Evolutionary conservation across 92 coral and sea anemone genomes (phyloP), one percentile per base, ranked within the genome.

Genomic region (Palythoa grandiflora): DNA sequence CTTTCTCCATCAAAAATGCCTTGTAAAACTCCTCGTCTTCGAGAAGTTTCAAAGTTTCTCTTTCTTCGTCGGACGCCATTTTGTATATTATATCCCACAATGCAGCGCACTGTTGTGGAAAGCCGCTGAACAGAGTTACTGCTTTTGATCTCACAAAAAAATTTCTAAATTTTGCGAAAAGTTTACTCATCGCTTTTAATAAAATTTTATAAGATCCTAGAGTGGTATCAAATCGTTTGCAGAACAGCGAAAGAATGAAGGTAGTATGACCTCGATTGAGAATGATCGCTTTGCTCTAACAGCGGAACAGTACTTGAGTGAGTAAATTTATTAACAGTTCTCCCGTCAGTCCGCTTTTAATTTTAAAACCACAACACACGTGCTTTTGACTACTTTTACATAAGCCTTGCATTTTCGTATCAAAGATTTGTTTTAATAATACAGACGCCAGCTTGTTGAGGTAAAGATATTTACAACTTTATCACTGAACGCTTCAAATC

Each of bases 271-370:
- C 60, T 76, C 83, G 38, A 91, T 72, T 38, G 95, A 85, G 63
- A 70, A 53, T 37, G 96, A 95, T 66, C 93, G 98, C 38, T 95
- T 91, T 89, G 87, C 93, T 11, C 71, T 97, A 84, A 88, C 98
- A 8, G 98, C 93, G 35, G 98, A 97, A 84, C 98, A 94, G 73
- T 97, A 97, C 88, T 92, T 97, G 83, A 98, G 99, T 97, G 83
- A 73, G 92, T 83, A 4, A 1, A 70, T 10, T 59, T 13, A 28
- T 28, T 28, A 28, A 28, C 28, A 28, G 28, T 28, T 28, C 28
- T 28, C 28, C 28, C 55, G 38, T 19, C 36, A 78, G 83, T 78
- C 13, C 68, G 50, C 50, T 44, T 44, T 44, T 8, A 6, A 5
- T 44, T 44, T 44, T 44, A 44, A 8, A 3, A 5, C 6, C 50